These are phyloP conservation scores for Osedax frankpressi DNA, from an alignment of 2,888 invertebrate genomes.

Conservation along the genomic window DNA sequence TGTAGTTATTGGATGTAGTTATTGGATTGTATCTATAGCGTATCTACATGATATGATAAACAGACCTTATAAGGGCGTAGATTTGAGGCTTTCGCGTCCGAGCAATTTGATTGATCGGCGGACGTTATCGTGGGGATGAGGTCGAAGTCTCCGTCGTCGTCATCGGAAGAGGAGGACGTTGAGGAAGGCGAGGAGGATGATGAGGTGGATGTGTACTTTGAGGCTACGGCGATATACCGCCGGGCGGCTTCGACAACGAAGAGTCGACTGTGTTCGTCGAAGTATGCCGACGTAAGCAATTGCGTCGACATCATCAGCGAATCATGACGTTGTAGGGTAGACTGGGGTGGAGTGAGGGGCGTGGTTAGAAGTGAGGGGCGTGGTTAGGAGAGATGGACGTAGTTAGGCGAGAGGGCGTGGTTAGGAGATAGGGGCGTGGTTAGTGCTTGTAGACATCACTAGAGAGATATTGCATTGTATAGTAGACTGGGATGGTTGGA, in stretches of 20 bases:
- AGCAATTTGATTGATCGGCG: neutral
- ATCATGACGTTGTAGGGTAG: neutral
- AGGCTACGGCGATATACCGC: neutral
- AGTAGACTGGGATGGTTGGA: no score
- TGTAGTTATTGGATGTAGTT: no score
- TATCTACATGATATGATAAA: no score
- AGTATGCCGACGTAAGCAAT: neutral
- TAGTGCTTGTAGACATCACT: neutral
- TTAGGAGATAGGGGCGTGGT: neutral
- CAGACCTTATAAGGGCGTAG: conserved; percentile 46
- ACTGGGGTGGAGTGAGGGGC: neutral
- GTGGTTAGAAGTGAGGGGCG: neutral
- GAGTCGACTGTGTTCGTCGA: neutral
- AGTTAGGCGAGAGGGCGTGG: neutral
- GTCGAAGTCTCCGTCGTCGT: no score
- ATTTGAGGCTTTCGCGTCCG: conserved; percentile 23
- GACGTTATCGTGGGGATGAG: conserved; percentile 3
- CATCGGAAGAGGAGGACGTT: no score
- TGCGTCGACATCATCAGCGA: neutral
- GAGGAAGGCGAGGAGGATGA: no score
- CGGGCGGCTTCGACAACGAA: neutral
- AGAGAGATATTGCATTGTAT: no score
- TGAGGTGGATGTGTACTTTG: no score
- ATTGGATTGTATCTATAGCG: no score
- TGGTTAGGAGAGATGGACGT: neutral